Evolutionary conservation across 2,113 vertebrate genomes (phyloP), one percentile per base, ranked within the genome.

Genomic region (Dolichallabes microphthalmus): DNA sequence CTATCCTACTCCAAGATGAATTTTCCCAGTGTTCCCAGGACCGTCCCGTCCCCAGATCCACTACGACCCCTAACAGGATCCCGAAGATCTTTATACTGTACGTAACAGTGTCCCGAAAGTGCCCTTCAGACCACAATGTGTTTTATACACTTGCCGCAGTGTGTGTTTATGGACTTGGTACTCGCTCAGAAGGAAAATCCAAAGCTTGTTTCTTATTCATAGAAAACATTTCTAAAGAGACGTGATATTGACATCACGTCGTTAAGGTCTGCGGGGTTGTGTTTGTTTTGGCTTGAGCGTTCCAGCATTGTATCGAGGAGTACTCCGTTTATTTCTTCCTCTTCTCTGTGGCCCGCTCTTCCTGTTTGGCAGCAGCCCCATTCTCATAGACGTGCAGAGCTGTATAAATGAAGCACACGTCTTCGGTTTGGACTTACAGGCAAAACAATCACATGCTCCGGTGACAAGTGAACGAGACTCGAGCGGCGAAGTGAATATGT

Each of bases 251-350:
- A 81, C 82, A 89, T 86, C 66, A 76, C 86, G 85, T 81, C 58
- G 76, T 83, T 85, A 81, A 76, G 84, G 80, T 61, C 73, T 45
- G 52, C 58, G 39, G 66, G 63, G 69, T 53, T 82, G 39, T 90
- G 86, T 91, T 90, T 87, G 80, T 82, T 86, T 88, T 91, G 88
- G 89, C 83, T 74, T 74, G 55, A 73, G 83, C 58, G n/a, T 66
- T 39, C 87, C 84, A 77, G 69, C 55, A 85, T 86, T 88, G 87
- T 84, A 80, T 87, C 19, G 55, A 88, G 75, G 77, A 89, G 77
- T 61, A 81, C 68, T 83, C 85, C 12, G 52, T 85, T 80, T 82
- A 88, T 88, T 87, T 88, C 88, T 89, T 89, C 88, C 88, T 89
- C 82, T 79, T 88, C 80, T 80, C 53, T 57, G 79, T 82, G 79